phyloP scores from a whole-genome alignment of 1,140 invertebrate genomes.

The Euura saliciscinereae region DNA sequence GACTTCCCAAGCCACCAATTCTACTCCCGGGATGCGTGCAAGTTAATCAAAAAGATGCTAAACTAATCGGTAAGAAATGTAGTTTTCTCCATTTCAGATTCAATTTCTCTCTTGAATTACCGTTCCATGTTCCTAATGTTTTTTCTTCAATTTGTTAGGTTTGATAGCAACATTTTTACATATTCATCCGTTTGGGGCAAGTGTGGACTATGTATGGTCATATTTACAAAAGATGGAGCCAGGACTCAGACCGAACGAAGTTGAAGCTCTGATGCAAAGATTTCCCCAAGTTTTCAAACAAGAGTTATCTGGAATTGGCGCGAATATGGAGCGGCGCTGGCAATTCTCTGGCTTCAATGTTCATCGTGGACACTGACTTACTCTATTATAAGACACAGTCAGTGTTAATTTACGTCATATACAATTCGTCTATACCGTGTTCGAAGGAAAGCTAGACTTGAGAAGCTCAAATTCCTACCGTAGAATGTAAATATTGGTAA shows the following conservation, averaged over 20 bases:
- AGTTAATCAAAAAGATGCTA: conserved; percentile 65
- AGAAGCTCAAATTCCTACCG: too few relatives aligned
- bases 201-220: conserved; percentile 83
- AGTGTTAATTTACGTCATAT: too few relatives aligned
- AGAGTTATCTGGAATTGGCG: conserved; percentile 76
- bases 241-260: conserved; percentile 69
- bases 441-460: too few relatives aligned
- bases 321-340: conserved; percentile 81
- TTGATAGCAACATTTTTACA: conserved; percentile 84
- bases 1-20: conserved; percentile 44
- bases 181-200: conserved; percentile 87
- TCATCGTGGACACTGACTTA: conserved; percentile 42
- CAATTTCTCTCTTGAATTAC: conserved; percentile 5
- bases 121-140: conserved; percentile 8
- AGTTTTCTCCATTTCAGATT: conserved; percentile 22
- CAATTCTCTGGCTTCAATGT: conserved; percentile 71
- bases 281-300: conserved; percentile 80
- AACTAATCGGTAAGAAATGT: conserved; percentile 63
- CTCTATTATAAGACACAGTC: background rate
- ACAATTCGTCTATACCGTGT: too few relatives aligned
- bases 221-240: conserved; percentile 80
- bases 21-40: conserved; percentile 42
- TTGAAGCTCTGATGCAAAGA: conserved; percentile 75
- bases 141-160: conserved; percentile 55
- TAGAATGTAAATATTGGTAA: too few relatives aligned